Evolutionary conservation across 2,113 vertebrate genomes (phyloP).

Genomic region (Perca flavescens): DNA sequence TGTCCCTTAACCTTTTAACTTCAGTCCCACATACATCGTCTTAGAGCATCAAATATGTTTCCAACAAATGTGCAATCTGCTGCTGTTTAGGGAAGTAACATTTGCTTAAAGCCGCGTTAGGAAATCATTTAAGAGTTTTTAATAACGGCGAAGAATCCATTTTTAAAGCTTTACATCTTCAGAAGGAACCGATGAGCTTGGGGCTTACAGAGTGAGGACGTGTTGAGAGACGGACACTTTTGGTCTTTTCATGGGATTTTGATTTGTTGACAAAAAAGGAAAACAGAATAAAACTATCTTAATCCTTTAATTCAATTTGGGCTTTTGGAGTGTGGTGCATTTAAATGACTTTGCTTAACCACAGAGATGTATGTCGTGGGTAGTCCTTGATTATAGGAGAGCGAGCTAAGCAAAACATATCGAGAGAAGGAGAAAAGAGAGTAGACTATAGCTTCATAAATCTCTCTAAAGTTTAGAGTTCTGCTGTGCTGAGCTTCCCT

Average conservation of each 20-base stretch:
- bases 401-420: not conserved
- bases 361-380: not conserved
- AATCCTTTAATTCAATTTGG: not conserved
- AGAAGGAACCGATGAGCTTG: not conserved
- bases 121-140: not conserved
- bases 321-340: not conserved
- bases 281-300: not conserved
- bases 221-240: not conserved
- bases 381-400: not conserved
- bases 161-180: not conserved
- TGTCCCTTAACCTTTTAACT: not conserved
- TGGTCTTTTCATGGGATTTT: not conserved
- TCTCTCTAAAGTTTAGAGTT: not conserved
- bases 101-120: not conserved
- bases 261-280: not conserved
- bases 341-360: slow-evolving; percentile 1
- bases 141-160: not conserved
- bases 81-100: not conserved
- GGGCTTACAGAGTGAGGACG: not conserved
- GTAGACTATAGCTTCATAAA: slow-evolving; percentile 8
- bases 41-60: not conserved
- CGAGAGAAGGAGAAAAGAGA: not conserved
- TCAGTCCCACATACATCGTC: not conserved
- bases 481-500: not conserved
- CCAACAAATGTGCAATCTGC: not conserved